Evolutionary conservation across 2,888 invertebrate species (phyloP), one percentile per base, ranked within the genome.

Genomic region (Oxystoma pomonae): DNA sequence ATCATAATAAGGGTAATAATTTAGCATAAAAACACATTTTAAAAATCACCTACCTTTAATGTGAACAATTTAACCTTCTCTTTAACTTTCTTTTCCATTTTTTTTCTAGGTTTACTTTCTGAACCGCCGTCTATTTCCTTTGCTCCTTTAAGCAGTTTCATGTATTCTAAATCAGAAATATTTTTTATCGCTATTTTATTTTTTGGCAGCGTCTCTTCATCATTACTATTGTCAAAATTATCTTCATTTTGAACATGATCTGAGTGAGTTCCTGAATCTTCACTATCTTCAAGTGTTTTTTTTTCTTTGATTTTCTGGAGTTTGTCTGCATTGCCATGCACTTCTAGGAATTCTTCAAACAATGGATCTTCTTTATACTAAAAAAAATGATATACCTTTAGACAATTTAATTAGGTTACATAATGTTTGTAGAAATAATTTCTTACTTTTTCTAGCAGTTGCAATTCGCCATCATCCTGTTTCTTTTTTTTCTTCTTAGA

Each of bases 321-420:
- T 67, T 75, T 79, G 58, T 82, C 80, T 1, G 16, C 57, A 65
- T 85, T 86, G 57, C 88, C 84, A 78, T 96, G 94, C n/a, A 89
- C 87, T 79, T 92, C 88, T 77, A 97, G 83, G 77, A 95, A 98
- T 78, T 97, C 96, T 67, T 86, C 83, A 82, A 98, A 97, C 58
- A 92, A 82, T 20, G 94, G 92, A 82, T 97, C 96, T 81, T 92
- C 88, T 82, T 90, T 91, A 73, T 92, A 90, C 86, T 91, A 75
- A 64, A 81, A 78, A 16, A 22, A 61, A 17, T n/a, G n/a, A n/a
- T n/a, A n/a, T n/a, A n/a, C n/a, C n/a, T n/a, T n/a, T n/a, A n/a
- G n/a, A n/a, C n/a, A n/a, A n/a, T n/a, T n/a, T n/a, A n/a, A n/a
- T n/a, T n/a, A n/a, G n/a, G n/a, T n/a, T n/a, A n/a, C n/a, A n/a